Base-by-base conservation (phyloP, 2,113 vertebrate genomes). In the Opisthocomus hoazin region DNA sequence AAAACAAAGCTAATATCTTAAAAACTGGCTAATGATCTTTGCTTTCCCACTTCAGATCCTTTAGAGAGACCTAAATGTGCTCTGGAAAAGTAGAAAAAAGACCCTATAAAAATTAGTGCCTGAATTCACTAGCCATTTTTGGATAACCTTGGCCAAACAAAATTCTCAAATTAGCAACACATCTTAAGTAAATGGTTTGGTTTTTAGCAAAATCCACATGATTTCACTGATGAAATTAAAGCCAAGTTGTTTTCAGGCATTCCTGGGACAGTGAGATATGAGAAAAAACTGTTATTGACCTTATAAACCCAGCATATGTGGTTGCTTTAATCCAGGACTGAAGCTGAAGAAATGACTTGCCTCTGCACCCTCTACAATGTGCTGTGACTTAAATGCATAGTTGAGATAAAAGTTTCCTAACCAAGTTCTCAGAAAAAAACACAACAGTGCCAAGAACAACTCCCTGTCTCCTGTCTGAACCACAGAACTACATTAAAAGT, bases 391-490 rank as follows among this genome's bases (percentile, higher is more conserved):
- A 95, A 95, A 92, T 89, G 69, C 80, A 76, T 90, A 96, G 34
- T 23, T 96, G 69, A 93, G 41, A 78, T 73, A 65, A 51, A 93
- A 87, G 90, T 93, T 94, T 96, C 60, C 70, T 61, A 93, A 96
- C 24, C 21, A 50, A 84, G n/a, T 82, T 91, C 83, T 95, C 83
- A 92, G 86, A 86, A 93, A 74, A 79, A 91, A 79, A 15, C 7
- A 37, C 19, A 60, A 30, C 20, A 29, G 53, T 89, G 92, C 96
- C 96, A 97, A 96, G 84, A 94, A 93, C 65, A 96, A 93, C 76
- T 75, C 69, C 36, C 10, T 0, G 30, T 90, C 86, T 95, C 80
- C 56, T 81, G 61, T 79, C 80, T 92, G 48, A 94, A 84, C 84
- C 83, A 84, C 73, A 63, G 80, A 88, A 92, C 73, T 43, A 93